Evolutionary conservation across 2,888 invertebrate genomes (phyloP), one percentile per base, ranked within the genome.

Genomic region (Lordiphosa andalusiaca): DNA sequence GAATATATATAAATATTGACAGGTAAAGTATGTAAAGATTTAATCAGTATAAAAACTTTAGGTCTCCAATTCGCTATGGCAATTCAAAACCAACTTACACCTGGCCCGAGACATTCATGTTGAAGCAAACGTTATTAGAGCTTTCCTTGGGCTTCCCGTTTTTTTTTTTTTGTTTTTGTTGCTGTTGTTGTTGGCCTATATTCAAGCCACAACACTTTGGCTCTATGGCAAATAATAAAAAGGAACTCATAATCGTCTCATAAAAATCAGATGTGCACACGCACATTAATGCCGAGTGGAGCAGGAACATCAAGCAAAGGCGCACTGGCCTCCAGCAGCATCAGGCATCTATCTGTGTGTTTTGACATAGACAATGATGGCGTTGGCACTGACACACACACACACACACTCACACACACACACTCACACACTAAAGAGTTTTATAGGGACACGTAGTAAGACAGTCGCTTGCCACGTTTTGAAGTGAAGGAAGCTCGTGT

Each of bases 201-300:
- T 68, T 68, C 51, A 57, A 60, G 75, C 66, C 62, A 59, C 65
- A 81, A 74, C 78, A 82, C 82, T 77, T 78, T 72, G 56, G 62
- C 67, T 66, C 71, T 73, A 85, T 81, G 85, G 73, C 78, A 71
- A 84, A 85, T 84, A 85, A 80, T 85, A 85, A 81, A 84, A 76
- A 81, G 69, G 73, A 69, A 69, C 57, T 73, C 84, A 85, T 80
- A 80, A 80, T 80, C 80, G 84, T 85, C 82, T 80, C 85, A 72
- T 80, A 80, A 80, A 85, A 85, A 85, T 80, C 80, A 85, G 84
- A 76, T 73, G 56, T 60, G 67, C 69, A 61, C 71, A 72, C 70
- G 64, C 82, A 84, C 78, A 78, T 82, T 67, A 72, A 75, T 66
- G 67, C 65, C 57, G 39, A 25, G 53, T 53, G 49, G 61, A 71